Evolutionary conservation across 2,888 invertebrate species (phyloP).

Genomic region (Spilarctia lutea): DNA sequence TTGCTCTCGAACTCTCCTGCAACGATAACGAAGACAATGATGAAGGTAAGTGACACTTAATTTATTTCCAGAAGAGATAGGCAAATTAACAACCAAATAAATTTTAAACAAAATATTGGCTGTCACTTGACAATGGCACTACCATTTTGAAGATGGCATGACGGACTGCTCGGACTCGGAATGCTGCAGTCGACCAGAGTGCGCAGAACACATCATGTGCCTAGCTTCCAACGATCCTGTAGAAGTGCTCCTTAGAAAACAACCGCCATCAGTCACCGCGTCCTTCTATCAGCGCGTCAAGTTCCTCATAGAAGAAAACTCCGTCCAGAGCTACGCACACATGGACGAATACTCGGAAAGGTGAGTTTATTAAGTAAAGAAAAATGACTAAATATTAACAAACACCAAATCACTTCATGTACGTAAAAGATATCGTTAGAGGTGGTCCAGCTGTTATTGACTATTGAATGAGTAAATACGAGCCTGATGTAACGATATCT

Average conservation of each 20-base stretch:
- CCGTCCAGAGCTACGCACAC: constrained; percentile 99
- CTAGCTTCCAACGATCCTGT: constrained; percentile 98
- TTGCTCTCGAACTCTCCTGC: constrained; percentile 97
- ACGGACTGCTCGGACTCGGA: constrained; percentile 99
- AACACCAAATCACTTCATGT: constrained; percentile 80
- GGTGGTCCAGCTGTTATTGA: constrained; percentile 32
- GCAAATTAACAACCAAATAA: constrained; percentile 32
- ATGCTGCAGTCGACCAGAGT: constrained; percentile 96
- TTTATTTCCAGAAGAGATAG: constrained; percentile 41
- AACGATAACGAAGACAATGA: constrained; percentile 98
- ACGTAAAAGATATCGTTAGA: constrained; percentile 75
- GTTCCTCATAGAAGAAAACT: constrained; percentile 99
- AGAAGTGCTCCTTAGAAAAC: constrained; percentile 97
- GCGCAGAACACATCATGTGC: constrained; percentile 97
- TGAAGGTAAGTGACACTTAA: constrained; percentile 90
- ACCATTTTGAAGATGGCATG: constrained; percentile 95
- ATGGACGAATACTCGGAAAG: constrained; percentile 99
- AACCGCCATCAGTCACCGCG: constrained; percentile 98
- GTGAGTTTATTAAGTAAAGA: constrained; percentile 88
- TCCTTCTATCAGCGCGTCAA: constrained; percentile 99
- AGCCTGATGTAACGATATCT: constrained; percentile 65
- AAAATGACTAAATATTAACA: constrained; percentile 55
- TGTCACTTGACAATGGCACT: constrained; percentile 70
- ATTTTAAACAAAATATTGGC: constrained; percentile 44
- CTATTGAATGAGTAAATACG: constrained; percentile 29